phyloP scores from a whole-genome alignment of 2,888 invertebrate species.

The Pollenia labialis region DNA sequence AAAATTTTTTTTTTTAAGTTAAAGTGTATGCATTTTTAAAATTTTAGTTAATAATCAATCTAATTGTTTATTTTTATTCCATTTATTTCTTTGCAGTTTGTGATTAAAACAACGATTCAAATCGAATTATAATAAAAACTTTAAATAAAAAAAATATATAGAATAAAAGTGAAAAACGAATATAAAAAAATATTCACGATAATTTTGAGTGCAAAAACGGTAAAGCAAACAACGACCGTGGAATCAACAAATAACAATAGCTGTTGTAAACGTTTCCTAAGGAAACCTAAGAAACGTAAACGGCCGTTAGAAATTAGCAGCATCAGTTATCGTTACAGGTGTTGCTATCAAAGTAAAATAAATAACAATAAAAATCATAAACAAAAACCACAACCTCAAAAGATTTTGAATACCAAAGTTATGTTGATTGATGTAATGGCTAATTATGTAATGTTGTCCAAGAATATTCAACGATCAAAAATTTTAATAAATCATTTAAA shows the following conservation, averaged over 20 bases:
- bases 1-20: no score
- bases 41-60: not conserved
- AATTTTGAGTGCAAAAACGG: conserved; percentile 71
- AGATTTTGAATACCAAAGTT: conserved; percentile 77
- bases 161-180: conserved; percentile 33
- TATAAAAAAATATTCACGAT: conserved; percentile 29
- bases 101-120: conserved; percentile 71
- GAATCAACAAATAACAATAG: conserved; percentile 71
- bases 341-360: conserved; percentile 31
- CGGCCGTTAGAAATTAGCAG: conserved; percentile 55
- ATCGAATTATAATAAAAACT: conserved; percentile 59
- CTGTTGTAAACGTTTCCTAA: conserved; percentile 74
- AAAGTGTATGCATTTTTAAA: not conserved
- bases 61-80: conserved; percentile 7
- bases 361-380: conserved; percentile 34
- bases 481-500: conserved; percentile 75
- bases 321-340: conserved; percentile 43
- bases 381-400: conserved; percentile 55
- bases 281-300: conserved; percentile 76
- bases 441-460: conserved; percentile 82
- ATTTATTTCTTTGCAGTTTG: conserved; percentile 71
- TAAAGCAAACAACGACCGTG: conserved; percentile 74
- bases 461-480: conserved; percentile 66
- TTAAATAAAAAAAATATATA: conserved; percentile 34
- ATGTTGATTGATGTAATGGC: conserved; percentile 84